Conservation (phyloP, 2,888 invertebrate genomes). For the Trilocha varians region DNA sequence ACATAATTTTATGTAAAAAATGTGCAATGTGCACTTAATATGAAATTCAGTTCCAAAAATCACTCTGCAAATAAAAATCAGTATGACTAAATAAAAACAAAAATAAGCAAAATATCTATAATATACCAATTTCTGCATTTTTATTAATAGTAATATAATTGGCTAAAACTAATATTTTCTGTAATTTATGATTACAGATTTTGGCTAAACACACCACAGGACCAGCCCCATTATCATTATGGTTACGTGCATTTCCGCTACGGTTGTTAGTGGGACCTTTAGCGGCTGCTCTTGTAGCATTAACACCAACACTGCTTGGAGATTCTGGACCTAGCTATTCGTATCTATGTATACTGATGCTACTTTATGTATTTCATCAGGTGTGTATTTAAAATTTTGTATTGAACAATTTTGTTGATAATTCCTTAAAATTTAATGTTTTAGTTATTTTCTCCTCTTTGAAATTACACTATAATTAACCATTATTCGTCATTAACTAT, state of each 20-base stretch:
- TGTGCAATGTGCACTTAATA: too few species aligned
- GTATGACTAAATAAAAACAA: too few species aligned
- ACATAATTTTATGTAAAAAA: conserved; percentile 1
- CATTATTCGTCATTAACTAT: background rate
- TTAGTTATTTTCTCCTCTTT: background rate
- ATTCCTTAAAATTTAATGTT: background rate
- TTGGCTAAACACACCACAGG: conserved; percentile 84
- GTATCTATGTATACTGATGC: conserved; percentile 84
- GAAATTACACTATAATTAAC: too few species aligned
- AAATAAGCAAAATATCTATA: too few species aligned
- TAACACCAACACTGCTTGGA: conserved; percentile 83
- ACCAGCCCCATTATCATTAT: conserved; percentile 90
- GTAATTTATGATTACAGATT: conserved; percentile 31
- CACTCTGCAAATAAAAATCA: too few species aligned
- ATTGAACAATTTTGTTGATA: background rate
- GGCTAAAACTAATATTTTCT: too few species aligned
- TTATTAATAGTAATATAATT: too few species aligned
- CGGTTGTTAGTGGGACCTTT: conserved; percentile 89
- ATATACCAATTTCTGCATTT: too few species aligned
- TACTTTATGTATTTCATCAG: conserved; percentile 92
- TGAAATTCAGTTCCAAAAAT: too few species aligned
- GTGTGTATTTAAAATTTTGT: conserved; percentile 37
- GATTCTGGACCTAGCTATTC: conserved; percentile 70
- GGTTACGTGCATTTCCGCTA: conserved; percentile 90
- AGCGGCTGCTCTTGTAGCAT: conserved; percentile 87